Conservation (phyloP, 2,113 vertebrate genomes). For the Hemiscyllium ocellatum region DNA sequence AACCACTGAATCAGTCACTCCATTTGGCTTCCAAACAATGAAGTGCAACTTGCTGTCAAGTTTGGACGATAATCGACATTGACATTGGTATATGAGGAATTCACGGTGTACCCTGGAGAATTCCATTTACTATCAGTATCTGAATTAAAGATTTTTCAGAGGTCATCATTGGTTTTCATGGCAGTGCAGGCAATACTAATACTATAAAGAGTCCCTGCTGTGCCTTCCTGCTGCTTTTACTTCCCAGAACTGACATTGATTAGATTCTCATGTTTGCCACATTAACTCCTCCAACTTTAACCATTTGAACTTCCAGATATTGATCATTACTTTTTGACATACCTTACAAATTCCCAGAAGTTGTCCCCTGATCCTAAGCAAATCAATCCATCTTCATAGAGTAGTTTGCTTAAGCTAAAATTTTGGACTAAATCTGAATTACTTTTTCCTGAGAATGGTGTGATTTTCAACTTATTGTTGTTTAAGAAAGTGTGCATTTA, state of each 20-base stretch:
- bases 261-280: not conserved
- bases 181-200: not conserved
- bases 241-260: not conserved
- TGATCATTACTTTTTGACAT: not conserved
- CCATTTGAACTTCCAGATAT: not conserved
- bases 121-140: not conserved
- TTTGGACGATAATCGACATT: not conserved
- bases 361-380: not conserved
- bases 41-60: not conserved
- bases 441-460: not conserved
- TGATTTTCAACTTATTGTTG: not conserved
- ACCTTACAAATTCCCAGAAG: not conserved
- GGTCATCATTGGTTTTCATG: not conserved
- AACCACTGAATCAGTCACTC: not conserved
- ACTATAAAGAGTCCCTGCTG: not conserved
- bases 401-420: not conserved
- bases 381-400: not conserved
- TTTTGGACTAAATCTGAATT: not conserved
- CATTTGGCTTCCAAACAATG: not conserved
- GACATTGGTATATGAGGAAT: not conserved
- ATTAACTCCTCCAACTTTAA: not conserved
- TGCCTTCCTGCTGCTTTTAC: not conserved
- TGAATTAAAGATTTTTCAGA: not conserved
- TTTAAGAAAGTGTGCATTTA: not conserved
- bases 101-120: not conserved